Percentiles rank a stretch among this genome's conserved stretches.
Evolutionary conservation across 1,140 invertebrate genomes (phyloP).

Genomic region (Pseudoatta argentina): DNA sequence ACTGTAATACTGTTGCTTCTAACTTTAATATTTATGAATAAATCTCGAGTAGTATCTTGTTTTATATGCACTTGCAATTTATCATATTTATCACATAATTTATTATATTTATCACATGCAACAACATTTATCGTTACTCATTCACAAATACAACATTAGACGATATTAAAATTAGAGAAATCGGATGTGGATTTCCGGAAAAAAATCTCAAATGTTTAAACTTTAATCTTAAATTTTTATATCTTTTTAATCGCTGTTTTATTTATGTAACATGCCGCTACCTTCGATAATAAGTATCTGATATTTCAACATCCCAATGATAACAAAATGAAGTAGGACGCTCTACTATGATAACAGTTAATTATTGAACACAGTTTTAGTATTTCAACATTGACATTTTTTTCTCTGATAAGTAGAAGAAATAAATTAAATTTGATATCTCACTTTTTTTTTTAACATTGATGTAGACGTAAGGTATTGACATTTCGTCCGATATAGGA

Average conservation of each 20-base stretch:
- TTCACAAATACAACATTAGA: not conserved
- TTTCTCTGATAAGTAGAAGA: not conserved
- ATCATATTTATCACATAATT: not conserved
- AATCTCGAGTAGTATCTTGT: no score
- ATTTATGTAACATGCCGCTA: not conserved
- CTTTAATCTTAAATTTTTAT: not conserved
- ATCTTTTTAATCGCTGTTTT: not conserved
- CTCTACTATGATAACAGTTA: not conserved
- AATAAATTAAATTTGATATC: slow-evolving; percentile 13
- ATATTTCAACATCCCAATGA: not conserved
- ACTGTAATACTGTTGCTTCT: no score
- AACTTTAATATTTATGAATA: no score
- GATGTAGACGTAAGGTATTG: not conserved
- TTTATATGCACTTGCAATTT: not conserved
- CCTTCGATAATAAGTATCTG: not conserved
- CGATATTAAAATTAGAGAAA: not conserved
- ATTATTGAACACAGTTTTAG: slow-evolving; percentile 8
- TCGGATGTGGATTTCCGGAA: not conserved
- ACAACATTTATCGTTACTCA: not conserved
- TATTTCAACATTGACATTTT: not conserved
- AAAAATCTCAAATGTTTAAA: not conserved
- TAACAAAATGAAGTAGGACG: slow-evolving; percentile 1
- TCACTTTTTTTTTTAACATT: not conserved
- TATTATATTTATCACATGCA: not conserved
- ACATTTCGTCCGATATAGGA: slow-evolving; percentile 23